Base-by-base conservation (phyloP, 2,888 invertebrate species). In the Ashinkailepas kermadecensis region DNA sequence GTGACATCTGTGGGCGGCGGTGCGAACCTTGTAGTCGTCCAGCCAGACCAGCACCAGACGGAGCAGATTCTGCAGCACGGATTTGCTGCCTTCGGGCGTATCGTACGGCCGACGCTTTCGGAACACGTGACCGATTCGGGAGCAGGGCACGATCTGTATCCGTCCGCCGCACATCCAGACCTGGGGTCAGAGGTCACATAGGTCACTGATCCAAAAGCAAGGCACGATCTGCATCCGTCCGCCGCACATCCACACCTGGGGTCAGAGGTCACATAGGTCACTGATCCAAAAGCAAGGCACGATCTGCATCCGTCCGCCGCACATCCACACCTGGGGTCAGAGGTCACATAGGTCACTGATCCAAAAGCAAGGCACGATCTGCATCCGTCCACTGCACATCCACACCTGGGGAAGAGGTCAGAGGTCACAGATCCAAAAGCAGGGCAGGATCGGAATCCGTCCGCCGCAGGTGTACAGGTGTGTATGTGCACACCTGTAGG, bases 161-260 rank as follows among this genome's bases (percentile, higher is more conserved):
- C 91, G 89, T 0, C 99, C 99, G 6, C 98, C 98, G 86, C 99
- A 99, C 93, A 95, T 96, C 99, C 99, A 99, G 74, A 95, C 92
- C 94, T 95, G 86, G 78, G 74, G 74, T 67, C 74, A 74, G 54
- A 54, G 74, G 54, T 74, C 59, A 59, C 59, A 99, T 62, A 99
- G 94, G 87, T 99, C 99, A 0, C 98, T 99, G 0, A 99, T 95
- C 54, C 97, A 91, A 64, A 97, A 97, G 87, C 99, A 99, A 0
- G 98, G 98, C 64, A 97, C 91, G 82, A 99, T 90, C 87, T 97
- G 95, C 21, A 99, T 89, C 11, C 91, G 89, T 0, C 99, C 99
- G 4, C 98, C 98, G 86, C 99, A 99, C 92, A 95, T 96, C 59
- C 59, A 59, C 59, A 59, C 59, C 59, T 59, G 59, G 11, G 59